These are phyloP conservation scores for Paraplagusia blochii DNA, from an alignment of 2,113 vertebrate species.

Conservation along the genomic window DNA sequence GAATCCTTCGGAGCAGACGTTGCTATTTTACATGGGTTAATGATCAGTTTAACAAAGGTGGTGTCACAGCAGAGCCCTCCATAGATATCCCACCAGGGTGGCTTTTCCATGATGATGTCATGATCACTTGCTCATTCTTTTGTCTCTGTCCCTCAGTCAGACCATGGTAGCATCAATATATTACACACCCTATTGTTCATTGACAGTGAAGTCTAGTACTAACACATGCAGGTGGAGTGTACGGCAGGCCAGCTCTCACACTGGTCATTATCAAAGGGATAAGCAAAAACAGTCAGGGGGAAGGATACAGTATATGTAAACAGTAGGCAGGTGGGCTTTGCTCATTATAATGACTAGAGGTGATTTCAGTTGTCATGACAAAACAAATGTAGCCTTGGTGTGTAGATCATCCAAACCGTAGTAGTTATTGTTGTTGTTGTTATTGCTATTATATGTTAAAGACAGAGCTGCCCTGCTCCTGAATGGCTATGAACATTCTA, in stretches of 20 bases:
- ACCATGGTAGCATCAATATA: background rate
- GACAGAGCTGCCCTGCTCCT: too few relatives aligned
- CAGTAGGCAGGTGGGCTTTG: conserved; percentile 49
- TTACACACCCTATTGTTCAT: background rate
- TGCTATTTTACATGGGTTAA: conserved; percentile 45
- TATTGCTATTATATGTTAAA: too few relatives aligned
- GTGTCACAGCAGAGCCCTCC: background rate
- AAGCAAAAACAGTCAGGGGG: background rate
- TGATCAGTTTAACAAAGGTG: conserved; percentile 43
- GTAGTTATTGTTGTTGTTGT: too few relatives aligned
- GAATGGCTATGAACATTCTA: too few relatives aligned
- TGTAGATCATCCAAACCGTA: background rate
- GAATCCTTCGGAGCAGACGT: conserved; percentile 44
- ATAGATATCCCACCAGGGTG: conserved; percentile 10
- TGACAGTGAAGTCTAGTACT: background rate
- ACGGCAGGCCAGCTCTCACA: conserved; percentile 37
- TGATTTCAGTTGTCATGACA: too few relatives aligned
- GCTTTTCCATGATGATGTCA: conserved; percentile 12
- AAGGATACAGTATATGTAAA: conserved; percentile 34
- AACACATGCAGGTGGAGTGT: conserved; percentile 18
- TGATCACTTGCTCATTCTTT: conserved; percentile 20
- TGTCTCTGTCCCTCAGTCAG: background rate
- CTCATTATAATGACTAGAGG: conserved; percentile 33
- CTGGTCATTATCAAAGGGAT: conserved; percentile 1
- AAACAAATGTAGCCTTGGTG: background rate